Percentiles rank a stretch among this genome's conserved stretches.
Conservation (phyloP, 2,797 vertebrate genomes). For the Falco rusticolus region DNA sequence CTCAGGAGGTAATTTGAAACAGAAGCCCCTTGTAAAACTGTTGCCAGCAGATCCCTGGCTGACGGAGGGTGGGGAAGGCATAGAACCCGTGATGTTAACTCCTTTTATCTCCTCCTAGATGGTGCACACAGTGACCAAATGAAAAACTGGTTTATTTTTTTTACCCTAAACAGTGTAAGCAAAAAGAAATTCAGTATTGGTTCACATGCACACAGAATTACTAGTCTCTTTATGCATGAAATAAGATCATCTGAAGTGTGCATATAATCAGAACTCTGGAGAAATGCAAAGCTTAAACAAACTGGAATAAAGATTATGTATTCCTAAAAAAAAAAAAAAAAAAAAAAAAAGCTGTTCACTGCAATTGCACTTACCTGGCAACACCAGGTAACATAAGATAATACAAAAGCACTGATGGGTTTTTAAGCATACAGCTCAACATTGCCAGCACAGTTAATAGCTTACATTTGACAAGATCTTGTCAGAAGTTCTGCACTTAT, state of each 20-base stretch:
- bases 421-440: conserved; percentile 15
- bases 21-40: conserved; percentile 10
- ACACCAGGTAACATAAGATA: conserved; percentile 9
- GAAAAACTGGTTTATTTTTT: neutral
- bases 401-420: neutral
- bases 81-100: neutral
- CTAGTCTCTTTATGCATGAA: neutral
- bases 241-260: neutral
- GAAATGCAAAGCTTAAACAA: neutral
- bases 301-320: neutral
- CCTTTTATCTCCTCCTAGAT: neutral
- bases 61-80: neutral
- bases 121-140: neutral
- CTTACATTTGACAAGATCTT: conserved; percentile 36
- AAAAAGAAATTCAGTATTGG: neutral
- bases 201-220: neutral
- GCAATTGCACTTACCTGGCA: conserved; percentile 17
- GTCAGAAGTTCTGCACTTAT: neutral
- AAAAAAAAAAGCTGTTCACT: neutral
- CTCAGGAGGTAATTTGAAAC: conserved; percentile 34
- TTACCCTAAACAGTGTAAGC: neutral
- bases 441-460: conserved; percentile 16
- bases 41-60: neutral
- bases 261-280: neutral
- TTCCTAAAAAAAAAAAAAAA: neutral